phyloP scores from a whole-genome alignment of 2,113 vertebrate genomes.

The Haemorhous mexicanus region DNA sequence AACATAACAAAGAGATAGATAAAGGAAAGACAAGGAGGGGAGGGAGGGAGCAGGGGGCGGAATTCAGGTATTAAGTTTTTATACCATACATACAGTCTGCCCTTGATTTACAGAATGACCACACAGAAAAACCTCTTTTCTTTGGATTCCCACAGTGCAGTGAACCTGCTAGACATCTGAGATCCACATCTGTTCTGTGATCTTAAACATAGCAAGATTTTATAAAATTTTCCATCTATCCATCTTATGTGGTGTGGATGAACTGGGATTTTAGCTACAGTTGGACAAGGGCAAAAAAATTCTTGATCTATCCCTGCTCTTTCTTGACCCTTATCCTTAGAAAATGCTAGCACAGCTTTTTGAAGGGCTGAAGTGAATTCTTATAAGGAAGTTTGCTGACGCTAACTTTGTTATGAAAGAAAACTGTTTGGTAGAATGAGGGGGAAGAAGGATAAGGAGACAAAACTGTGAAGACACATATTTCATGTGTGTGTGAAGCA shows the following conservation, averaged over 20 bases:
- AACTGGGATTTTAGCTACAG: background rate
- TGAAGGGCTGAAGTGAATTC: background rate
- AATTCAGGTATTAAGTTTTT: background rate
- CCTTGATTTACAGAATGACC: background rate
- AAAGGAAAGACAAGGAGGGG: background rate
- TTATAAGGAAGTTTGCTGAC: background rate
- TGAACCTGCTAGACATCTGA: background rate
- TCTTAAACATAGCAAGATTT: background rate
- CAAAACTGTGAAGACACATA: background rate
- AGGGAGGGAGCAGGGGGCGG: rapidly evolving
- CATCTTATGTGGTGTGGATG: background rate
- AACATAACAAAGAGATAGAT: background rate
- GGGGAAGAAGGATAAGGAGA: rapidly evolving
- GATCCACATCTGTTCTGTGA: background rate
- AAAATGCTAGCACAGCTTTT: background rate
- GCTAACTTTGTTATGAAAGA: background rate
- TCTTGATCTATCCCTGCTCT: background rate
- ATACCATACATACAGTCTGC: background rate
- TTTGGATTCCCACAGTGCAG: background rate
- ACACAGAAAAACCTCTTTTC: background rate
- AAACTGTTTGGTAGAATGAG: background rate
- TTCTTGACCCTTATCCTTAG: background rate
- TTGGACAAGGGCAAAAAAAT: background rate
- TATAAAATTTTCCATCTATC: background rate
- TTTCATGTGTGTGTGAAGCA: background rate